Evolutionary conservation across 2,113 vertebrate genomes (phyloP).

Genomic region (Amphiprion percula): DNA sequence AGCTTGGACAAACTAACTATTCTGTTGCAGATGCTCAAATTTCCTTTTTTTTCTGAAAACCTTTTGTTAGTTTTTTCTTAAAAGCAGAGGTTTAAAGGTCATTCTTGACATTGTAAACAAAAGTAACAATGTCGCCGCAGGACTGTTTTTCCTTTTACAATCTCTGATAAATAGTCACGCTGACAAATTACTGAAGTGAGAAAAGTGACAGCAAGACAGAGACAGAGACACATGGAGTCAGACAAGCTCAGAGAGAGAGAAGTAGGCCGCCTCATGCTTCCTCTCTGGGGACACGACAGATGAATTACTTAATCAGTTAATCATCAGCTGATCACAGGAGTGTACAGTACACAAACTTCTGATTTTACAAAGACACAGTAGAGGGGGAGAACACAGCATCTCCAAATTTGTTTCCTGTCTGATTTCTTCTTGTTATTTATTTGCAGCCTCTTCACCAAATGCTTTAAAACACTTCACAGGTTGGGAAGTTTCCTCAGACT

Average conservation of each 20-base stretch:
- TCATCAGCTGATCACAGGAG: conserved; percentile 46
- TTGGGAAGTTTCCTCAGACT: not conserved
- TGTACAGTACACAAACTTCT: conserved; percentile 18
- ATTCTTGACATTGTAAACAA: not conserved
- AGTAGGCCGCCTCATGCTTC: conserved; percentile 27
- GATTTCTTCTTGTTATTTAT: not conserved
- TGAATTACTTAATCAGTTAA: conserved; percentile 32
- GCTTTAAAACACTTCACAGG: not conserved
- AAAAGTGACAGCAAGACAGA: conserved; percentile 7
- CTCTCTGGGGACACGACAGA: conserved; percentile 18
- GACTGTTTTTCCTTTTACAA: not conserved
- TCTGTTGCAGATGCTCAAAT: not conserved
- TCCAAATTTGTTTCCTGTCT: not conserved
- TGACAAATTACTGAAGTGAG: conserved; percentile 2
- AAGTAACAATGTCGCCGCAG: not conserved
- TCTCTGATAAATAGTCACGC: not conserved
- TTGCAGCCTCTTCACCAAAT: not conserved
- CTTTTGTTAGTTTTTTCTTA: not conserved
- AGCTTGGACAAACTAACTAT: not conserved
- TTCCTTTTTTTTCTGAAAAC: not conserved
- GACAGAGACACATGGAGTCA: not conserved
- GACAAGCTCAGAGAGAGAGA: not conserved
- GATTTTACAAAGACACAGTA: not conserved
- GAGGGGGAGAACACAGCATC: not conserved
- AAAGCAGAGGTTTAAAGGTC: not conserved